phyloP scores from a whole-genome alignment of 2,888 invertebrate species.

The Pammene aurita region DNA sequence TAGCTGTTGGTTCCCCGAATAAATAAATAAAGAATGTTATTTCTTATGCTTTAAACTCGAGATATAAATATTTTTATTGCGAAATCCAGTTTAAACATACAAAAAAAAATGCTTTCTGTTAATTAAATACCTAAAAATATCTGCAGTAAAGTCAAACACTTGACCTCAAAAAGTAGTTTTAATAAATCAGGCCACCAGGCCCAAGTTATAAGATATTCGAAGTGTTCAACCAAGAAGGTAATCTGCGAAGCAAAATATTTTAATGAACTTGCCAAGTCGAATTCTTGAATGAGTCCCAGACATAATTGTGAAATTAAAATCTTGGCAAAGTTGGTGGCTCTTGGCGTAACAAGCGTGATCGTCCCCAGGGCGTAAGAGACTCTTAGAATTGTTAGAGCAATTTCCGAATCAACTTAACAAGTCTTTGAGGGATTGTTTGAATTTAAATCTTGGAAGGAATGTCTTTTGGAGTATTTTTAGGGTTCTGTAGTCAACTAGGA shows the following conservation, averaged over 20 bases:
- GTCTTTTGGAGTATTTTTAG: neutral
- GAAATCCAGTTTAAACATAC: no score
- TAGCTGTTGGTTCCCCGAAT: no score
- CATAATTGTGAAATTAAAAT: conserved; percentile 66
- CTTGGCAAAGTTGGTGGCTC: conserved; percentile 51
- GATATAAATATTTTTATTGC: no score
- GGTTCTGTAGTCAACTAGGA: no score
- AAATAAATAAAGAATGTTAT: no score
- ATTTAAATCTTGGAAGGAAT: neutral
- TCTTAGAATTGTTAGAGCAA: conserved; percentile 40
- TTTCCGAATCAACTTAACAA: conserved; percentile 30
- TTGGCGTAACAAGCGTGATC: conserved; percentile 48
- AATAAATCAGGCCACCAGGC: conserved; percentile 38
- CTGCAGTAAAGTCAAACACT: neutral
- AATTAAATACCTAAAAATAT: no score
- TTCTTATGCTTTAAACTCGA: no score
- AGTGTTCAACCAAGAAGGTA: conserved; percentile 53
- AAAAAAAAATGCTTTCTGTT: no score
- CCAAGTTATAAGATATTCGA: conserved; percentile 51
- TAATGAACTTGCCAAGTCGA: conserved; percentile 65
- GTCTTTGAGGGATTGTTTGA: conserved; percentile 23
- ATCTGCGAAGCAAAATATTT: conserved; percentile 68
- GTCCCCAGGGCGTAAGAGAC: conserved; percentile 46
- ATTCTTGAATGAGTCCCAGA: conserved; percentile 54
- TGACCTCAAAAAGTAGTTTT: conserved; percentile 20